These are phyloP conservation scores for Eulemur rubriventer DNA, from an alignment of 2,797 vertebrate genomes.

Conservation along the genomic window DNA sequence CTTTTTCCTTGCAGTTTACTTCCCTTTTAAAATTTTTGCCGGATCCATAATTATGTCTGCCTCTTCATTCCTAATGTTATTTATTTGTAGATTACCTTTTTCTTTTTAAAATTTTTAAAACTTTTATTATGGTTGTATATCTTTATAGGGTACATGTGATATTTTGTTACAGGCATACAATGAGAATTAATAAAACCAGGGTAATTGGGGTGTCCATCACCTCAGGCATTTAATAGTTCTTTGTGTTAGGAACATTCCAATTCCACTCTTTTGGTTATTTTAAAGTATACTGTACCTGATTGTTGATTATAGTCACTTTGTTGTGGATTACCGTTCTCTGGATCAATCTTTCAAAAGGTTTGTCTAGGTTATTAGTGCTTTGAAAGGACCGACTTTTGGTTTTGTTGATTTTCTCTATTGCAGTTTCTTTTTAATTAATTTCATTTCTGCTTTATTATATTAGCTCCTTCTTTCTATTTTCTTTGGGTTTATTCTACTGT, in stretches of 20 bases:
- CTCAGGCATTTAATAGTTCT: no score
- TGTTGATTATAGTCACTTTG: no score
- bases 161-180: no score
- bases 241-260: no score
- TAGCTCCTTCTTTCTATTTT: neutral
- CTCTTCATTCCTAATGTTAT: neutral
- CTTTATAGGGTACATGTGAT: no score
- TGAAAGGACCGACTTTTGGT: neutral
- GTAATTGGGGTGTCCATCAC: no score
- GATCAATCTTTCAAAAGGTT: neutral
- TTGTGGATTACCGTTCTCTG: neutral
- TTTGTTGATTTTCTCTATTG: neutral
- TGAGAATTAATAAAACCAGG: no score
- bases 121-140: no score
- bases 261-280: no score
- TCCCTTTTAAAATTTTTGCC: neutral
- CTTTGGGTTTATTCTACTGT: neutral
- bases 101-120: neutral
- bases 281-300: no score
- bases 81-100: neutral
- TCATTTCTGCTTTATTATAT: neutral
- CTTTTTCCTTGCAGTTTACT: neutral
- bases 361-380: neutral
- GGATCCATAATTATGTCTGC: neutral
- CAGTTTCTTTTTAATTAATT: neutral